Conservation (phyloP, 1,140 invertebrate genomes). For the Micrasema minimum region DNA sequence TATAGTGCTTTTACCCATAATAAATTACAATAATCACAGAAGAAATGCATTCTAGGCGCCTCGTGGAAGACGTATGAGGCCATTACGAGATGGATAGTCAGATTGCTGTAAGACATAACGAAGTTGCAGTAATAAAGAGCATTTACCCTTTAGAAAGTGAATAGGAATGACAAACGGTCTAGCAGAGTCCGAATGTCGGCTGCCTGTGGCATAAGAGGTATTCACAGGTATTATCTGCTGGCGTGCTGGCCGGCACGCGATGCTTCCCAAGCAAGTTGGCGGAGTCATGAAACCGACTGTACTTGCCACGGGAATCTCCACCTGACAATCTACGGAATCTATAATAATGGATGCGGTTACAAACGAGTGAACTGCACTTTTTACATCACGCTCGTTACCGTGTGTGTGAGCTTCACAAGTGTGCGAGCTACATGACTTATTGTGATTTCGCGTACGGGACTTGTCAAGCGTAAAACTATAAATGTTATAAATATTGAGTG, state of each 20-base stretch:
- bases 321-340: conserved; percentile 32
- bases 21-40: no score
- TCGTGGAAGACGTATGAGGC: no score
- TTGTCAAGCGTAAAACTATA: conserved; percentile 45
- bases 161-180: neutral
- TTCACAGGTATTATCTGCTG: neutral
- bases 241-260: conserved; percentile 4
- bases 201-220: neutral
- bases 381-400: conserved; percentile 28
- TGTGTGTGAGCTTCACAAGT: conserved; percentile 14
- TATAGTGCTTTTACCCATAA: no score
- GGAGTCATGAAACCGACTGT: conserved; percentile 2
- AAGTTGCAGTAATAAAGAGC: conserved; percentile 22
- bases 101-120: no score
- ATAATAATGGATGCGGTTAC: conserved; percentile 35
- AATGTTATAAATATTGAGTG: conserved; percentile 50
- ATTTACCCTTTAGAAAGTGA: conserved; percentile 12
- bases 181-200: conserved; percentile 3
- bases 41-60: no score
- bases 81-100: no score
- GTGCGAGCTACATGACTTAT: conserved; percentile 21
- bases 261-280: neutral
- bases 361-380: conserved; percentile 39
- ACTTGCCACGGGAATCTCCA: conserved; percentile 47
- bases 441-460: conserved; percentile 41